These are phyloP conservation scores for Tautogolabrus adspersus DNA, from an alignment of 2,113 vertebrate genomes.

Conservation along the genomic window DNA sequence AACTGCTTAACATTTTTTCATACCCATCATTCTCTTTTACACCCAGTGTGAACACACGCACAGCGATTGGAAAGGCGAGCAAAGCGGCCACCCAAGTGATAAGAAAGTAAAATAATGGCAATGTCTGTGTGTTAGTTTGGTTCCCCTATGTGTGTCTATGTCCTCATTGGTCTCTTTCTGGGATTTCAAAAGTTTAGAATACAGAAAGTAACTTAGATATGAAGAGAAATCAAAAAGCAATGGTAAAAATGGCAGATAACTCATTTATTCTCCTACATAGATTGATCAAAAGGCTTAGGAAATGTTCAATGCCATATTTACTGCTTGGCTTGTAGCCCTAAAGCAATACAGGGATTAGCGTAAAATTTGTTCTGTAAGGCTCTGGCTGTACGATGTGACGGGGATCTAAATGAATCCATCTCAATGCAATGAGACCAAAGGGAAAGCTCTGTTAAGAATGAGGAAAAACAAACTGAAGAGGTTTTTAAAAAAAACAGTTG, in stretches of 20 bases:
- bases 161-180: constrained; percentile 3
- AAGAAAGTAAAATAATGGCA: constrained; percentile 41
- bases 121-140: constrained; percentile 6
- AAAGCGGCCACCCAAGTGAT: constrained; percentile 32
- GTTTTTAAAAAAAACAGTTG: constrained; percentile 13
- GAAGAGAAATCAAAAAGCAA: not conserved
- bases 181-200: constrained; percentile 2
- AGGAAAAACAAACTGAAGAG: constrained; percentile 32
- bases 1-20: not conserved
- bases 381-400: constrained; percentile 41
- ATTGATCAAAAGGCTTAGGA: constrained; percentile 44
- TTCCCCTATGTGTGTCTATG: constrained; percentile 19
- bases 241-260: constrained; percentile 23
- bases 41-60: constrained; percentile 1
- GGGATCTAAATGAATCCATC: constrained; percentile 62
- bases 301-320: constrained; percentile 52
- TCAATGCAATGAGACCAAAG: constrained; percentile 56
- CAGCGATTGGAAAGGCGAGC: constrained; percentile 19
- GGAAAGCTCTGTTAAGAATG: constrained; percentile 22
- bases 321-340: constrained; percentile 69
- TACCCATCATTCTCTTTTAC: not conserved
- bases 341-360: constrained; percentile 71
- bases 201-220: not conserved
- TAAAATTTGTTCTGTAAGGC: constrained; percentile 62
- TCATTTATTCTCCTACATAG: constrained; percentile 47